Percentiles rank a stretch among this genome's conserved stretches.
Conservation (phyloP, 2,797 vertebrate species). For the Eidolon dupreanum region DNA sequence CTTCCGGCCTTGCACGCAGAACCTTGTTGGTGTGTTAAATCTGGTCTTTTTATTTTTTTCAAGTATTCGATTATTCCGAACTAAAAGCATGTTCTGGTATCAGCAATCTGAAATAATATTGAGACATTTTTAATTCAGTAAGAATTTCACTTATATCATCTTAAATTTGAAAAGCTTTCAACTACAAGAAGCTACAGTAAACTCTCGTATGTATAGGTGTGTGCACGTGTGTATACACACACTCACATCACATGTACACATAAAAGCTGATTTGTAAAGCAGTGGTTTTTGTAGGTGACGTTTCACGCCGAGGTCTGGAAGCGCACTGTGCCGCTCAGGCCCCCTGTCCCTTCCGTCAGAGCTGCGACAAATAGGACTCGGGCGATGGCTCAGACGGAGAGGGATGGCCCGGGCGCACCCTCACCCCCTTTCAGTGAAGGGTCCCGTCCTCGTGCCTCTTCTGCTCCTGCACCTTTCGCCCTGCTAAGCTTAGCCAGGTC, state of each 20-base stretch:
- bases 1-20: neutral
- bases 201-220: neutral
- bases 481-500: neutral
- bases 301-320: neutral
- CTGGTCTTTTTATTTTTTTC: neutral
- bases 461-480: neutral
- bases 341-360: neutral
- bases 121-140: constrained; percentile 51
- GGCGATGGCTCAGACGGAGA: too few species aligned
- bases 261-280: neutral
- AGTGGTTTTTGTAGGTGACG: neutral
- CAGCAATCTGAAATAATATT: neutral
- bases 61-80: neutral
- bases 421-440: too few species aligned
- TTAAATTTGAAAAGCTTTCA: constrained; percentile 48
- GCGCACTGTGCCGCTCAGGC: neutral
- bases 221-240: neutral
- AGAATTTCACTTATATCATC: constrained; percentile 34
- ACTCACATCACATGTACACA: too few species aligned
- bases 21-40: neutral
- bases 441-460: neutral
- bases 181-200: constrained; percentile 40
- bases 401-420: too few species aligned
- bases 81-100: neutral
- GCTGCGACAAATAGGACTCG: too few species aligned